phyloP scores from a whole-genome alignment of 2,888 invertebrate genomes.

The Fissipunctia ypsillon region DNA sequence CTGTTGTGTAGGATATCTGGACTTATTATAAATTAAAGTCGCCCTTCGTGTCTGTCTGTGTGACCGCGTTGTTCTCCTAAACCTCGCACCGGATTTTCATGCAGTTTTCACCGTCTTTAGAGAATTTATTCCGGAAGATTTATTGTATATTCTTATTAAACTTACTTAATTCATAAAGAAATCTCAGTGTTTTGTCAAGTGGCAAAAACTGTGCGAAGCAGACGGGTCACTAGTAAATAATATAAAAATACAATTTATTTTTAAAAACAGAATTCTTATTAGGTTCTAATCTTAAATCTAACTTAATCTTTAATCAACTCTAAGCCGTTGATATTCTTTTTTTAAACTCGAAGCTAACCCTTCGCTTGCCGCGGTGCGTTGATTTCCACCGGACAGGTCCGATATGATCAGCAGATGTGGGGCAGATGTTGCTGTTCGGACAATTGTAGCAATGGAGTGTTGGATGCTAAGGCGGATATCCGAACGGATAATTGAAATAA shows the following conservation, averaged over 20 bases:
- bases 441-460: slow-evolving; percentile 58
- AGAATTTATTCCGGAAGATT: too few species aligned
- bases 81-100: too few species aligned
- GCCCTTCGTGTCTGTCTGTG: too few species aligned
- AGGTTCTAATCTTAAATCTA: slow-evolving; percentile 36
- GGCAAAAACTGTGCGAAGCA: too few species aligned
- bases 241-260: background rate
- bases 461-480: slow-evolving; percentile 46
- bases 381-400: slow-evolving; percentile 84
- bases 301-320: slow-evolving; percentile 50
- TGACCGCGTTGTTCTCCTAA: too few species aligned
- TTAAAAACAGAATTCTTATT: slow-evolving; percentile 23
- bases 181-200: too few species aligned
- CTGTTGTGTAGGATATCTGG: too few species aligned
- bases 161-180: too few species aligned
- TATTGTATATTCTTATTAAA: too few species aligned
- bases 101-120: too few species aligned
- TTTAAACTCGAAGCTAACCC: slow-evolving; percentile 75
- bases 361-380: slow-evolving; percentile 74
- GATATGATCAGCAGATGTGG: slow-evolving; percentile 88
- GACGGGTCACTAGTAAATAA: too few species aligned
- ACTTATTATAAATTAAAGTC: too few species aligned
- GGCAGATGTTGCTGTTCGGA: slow-evolving; percentile 82
- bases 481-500: slow-evolving; percentile 54
- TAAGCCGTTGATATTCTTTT: slow-evolving; percentile 62